phyloP scores from a whole-genome alignment of 2,113 vertebrate genomes.

The Cyrtonyx montezumae region DNA sequence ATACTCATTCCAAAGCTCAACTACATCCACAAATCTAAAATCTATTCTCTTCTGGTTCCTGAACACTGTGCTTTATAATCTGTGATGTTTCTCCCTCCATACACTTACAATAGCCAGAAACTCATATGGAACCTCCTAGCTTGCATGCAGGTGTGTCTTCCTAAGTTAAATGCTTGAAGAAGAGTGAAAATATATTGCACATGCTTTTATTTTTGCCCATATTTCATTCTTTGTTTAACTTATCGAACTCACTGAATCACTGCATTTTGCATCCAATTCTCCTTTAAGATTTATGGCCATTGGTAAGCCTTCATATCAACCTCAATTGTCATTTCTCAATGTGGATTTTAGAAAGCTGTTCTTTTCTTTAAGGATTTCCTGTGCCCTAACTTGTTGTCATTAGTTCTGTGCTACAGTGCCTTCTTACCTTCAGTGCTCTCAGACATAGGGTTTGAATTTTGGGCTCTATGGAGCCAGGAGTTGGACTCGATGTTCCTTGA shows the following conservation, averaged over 20 bases:
- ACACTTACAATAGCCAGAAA: not conserved
- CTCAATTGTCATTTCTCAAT: not conserved
- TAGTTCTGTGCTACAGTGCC: not conserved
- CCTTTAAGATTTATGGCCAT: not conserved
- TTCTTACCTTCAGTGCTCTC: not conserved
- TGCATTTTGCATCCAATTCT: not conserved
- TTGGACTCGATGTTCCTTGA: not conserved
- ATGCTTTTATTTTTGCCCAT: not conserved
- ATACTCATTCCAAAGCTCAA: fast-evolving
- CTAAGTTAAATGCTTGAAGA: not conserved
- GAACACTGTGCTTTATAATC: not conserved
- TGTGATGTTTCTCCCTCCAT: not conserved
- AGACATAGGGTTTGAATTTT: not conserved
- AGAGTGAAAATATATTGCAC: not conserved
- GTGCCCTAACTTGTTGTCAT: not conserved
- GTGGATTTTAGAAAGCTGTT: not conserved
- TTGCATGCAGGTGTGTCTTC: not conserved
- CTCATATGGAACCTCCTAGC: not conserved
- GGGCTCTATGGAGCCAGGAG: not conserved
- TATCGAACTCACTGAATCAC: not conserved
- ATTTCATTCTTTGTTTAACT: not conserved
- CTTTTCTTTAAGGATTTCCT: not conserved
- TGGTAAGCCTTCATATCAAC: not conserved
- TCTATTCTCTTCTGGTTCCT: not conserved
- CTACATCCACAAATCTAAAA: not conserved